Evolutionary conservation across 2,888 invertebrate genomes (phyloP).

Genomic region (Microplitis manilae): DNA sequence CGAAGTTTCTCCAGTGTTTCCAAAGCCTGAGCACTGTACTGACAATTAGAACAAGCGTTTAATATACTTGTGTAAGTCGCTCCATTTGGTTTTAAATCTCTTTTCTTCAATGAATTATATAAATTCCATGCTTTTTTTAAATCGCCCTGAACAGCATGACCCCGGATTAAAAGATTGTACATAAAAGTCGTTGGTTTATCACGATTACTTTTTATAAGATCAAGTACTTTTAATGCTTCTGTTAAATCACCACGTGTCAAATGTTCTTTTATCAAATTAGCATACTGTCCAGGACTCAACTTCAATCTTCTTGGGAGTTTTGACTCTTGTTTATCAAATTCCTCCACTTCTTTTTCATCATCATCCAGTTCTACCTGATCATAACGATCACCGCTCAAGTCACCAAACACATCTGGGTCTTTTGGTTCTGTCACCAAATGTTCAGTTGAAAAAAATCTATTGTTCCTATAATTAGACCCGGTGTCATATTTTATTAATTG

Average conservation of each 20-base stretch:
- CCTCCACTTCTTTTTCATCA: slow-evolving; percentile 59
- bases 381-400: slow-evolving; percentile 53
- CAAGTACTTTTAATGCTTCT: slow-evolving; percentile 85
- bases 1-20: slow-evolving; percentile 79
- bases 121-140: slow-evolving; percentile 89
- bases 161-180: slow-evolving; percentile 87
- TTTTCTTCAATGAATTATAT: slow-evolving; percentile 86
- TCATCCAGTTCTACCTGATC: slow-evolving; percentile 58
- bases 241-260: slow-evolving; percentile 78
- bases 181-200: slow-evolving; percentile 86
- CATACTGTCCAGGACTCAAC: slow-evolving; percentile 79
- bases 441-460: slow-evolving; percentile 16
- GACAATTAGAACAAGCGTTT: slow-evolving; percentile 89
- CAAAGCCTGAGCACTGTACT: slow-evolving; percentile 79
- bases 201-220: slow-evolving; percentile 84
- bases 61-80: slow-evolving; percentile 89
- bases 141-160: slow-evolving; percentile 87
- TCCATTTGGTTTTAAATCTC: slow-evolving; percentile 78
- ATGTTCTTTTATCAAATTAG: slow-evolving; percentile 80
- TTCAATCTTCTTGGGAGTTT: slow-evolving; percentile 62
- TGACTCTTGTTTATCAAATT: slow-evolving; percentile 53
- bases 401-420: slow-evolving; percentile 58
- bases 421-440: slow-evolving; percentile 37
- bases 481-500: neutral
- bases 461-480: neutral